Percentiles rank a stretch among this genome's conserved stretches.
Evolutionary conservation across 2,888 invertebrate species (phyloP).

Genomic region (Melipona beecheii): DNA sequence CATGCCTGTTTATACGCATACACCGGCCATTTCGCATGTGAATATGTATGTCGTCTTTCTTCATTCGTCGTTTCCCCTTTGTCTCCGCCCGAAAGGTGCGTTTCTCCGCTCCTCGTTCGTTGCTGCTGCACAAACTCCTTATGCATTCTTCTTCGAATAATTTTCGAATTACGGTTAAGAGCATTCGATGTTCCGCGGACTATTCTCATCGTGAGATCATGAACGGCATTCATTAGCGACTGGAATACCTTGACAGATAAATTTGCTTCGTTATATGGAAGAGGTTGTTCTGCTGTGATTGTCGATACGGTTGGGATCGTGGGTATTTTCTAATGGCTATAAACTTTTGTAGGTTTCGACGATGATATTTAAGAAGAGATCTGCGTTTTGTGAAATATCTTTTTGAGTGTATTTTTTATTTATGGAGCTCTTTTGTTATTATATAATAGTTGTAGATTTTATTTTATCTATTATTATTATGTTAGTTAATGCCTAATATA

Average conservation of each 20-base stretch:
- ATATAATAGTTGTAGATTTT: too few relatives aligned
- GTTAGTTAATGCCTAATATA: too few relatives aligned
- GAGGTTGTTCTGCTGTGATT: not conserved
- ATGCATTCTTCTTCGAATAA: conserved; percentile 31
- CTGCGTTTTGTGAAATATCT: not conserved
- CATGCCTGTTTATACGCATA: conserved; percentile 10
- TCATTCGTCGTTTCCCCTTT: conserved; percentile 13
- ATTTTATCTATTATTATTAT: too few relatives aligned
- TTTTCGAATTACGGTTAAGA: conserved; percentile 40
- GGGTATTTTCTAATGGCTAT: not conserved
- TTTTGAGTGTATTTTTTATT: not conserved
- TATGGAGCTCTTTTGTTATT: too few relatives aligned
- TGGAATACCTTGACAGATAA: conserved; percentile 8
- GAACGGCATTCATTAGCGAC: conserved; percentile 29
- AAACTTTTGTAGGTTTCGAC: not conserved
- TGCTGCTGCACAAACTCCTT: not conserved
- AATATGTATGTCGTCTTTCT: conserved; percentile 34
- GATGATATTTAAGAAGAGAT: too few relatives aligned
- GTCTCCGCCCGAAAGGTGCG: conserved; percentile 29
- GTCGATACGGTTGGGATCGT: not conserved
- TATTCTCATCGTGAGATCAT: conserved; percentile 14
- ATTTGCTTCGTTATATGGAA: conserved; percentile 12
- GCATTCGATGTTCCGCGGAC: conserved; percentile 11
- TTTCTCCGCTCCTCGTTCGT: conserved; percentile 33
- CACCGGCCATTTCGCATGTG: conserved; percentile 16